Conservation (phyloP, 1,140 invertebrate species). For the Octopus sinensis region DNA sequence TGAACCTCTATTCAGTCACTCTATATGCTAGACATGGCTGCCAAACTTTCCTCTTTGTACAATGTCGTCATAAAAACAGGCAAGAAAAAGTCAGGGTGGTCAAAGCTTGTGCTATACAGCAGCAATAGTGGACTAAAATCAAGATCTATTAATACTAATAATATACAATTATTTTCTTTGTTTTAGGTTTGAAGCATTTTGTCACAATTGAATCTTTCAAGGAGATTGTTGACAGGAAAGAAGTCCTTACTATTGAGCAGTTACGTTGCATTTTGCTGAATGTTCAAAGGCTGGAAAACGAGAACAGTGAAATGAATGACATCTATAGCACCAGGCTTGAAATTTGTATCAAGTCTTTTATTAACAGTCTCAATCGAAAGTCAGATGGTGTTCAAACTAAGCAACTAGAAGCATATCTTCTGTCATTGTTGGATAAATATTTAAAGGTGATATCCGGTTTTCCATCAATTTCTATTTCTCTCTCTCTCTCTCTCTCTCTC, state of each 20-base stretch:
- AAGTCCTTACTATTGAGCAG: neutral
- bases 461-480: no score
- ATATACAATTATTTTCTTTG: neutral
- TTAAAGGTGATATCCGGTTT: neutral
- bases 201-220: neutral
- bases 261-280: neutral
- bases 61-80: no score
- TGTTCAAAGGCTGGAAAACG: neutral
- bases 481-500: no score
- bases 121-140: no score
- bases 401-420: neutral
- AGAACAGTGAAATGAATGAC: neutral
- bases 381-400: neutral
- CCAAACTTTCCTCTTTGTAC: no score
- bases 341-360: neutral
- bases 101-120: no score
- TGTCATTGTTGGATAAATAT: neutral
- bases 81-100: no score
- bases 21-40: no score
- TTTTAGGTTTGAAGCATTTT: neutral
- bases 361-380: neutral
- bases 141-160: no score
- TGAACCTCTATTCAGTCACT: no score
- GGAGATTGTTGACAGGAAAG: neutral
- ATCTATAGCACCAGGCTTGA: neutral